Evolutionary conservation across 2,888 invertebrate genomes (phyloP), one percentile per base, ranked within the genome.

Genomic region (Andrena flavipes): DNA sequence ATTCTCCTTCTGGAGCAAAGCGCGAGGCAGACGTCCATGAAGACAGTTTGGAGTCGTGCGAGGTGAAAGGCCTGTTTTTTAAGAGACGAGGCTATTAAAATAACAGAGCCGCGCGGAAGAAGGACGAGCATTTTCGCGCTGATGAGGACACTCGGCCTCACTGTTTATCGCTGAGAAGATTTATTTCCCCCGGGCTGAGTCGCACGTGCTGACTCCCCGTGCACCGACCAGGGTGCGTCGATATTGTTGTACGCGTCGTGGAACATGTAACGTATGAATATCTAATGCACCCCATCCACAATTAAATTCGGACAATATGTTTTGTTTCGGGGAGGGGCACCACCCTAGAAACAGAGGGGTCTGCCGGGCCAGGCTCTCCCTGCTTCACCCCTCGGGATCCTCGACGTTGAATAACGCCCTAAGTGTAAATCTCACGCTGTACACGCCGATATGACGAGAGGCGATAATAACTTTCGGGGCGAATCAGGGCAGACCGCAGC

Each of bases 301-400:
- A 93, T 93, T 93, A 93, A 93, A 93, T 93, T 93, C 92, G 91
- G 92, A 93, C 93, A 93, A 93, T 93, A 93, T 93, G 93, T 93
- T 93, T 93, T 93, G 93, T 93, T 93, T 93, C 92, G 91, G 51
- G 76, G 82, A 70, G 82, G 85, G 82, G 63, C 51, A 48, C 85
- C 89, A 90, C 91, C 90, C 91, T 90, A 87, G 84, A 83, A 76
- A 51, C 71, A 48, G 74, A 78, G 70, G 86, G 85, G 76, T 79
- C 64, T 33, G 49, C 62, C 68, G 71, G 42, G 64, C 42, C 56
- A 42, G 69, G 35, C 74, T 69, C 54, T 26, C 62, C 63, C 51
- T 65, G 76, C 23, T 23, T 29, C 84, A 69, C 86, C 88, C 84
- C 82, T 88, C 83, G 73, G 76, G 76, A 76, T 80, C 68, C 84